phyloP scores from a whole-genome alignment of 2,113 vertebrate genomes.

The Chitala chitala region DNA sequence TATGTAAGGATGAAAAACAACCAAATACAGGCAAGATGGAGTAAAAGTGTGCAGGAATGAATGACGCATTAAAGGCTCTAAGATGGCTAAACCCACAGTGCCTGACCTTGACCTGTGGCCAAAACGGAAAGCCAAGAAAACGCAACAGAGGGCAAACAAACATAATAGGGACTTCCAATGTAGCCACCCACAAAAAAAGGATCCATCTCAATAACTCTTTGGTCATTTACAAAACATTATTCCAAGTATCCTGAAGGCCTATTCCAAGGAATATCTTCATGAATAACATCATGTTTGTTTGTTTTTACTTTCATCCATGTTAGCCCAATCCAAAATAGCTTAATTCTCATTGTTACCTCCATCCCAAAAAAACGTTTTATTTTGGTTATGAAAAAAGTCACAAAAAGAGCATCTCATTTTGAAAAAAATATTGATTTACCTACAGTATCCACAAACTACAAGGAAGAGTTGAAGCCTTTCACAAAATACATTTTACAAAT shows the following conservation, averaged over 20 bases:
- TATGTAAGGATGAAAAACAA: neutral
- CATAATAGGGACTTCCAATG: too few species aligned
- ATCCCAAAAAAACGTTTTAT: neutral
- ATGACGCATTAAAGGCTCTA: neutral
- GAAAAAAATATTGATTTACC: neutral
- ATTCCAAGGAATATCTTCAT: neutral
- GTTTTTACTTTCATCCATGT: neutral
- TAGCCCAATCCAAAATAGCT: too few species aligned
- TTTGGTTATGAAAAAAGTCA: neutral
- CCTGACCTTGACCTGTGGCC: neutral
- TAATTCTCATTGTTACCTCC: neutral
- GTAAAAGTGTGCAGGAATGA: constrained; percentile 2
- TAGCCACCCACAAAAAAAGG: neutral
- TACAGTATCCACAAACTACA: neutral
- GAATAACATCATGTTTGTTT: neutral
- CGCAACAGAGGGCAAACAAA: too few species aligned
- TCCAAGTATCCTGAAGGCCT: neutral
- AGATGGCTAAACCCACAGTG: neutral
- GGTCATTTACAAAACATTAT: neutral
- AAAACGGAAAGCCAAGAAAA: neutral
- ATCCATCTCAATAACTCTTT: neutral
- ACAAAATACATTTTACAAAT: neutral
- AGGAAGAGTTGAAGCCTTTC: neutral
- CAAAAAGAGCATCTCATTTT: neutral
- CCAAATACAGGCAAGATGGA: neutral